Evolutionary conservation across 2,113 vertebrate genomes (phyloP).

Genomic region (Saccopteryx leptura): DNA sequence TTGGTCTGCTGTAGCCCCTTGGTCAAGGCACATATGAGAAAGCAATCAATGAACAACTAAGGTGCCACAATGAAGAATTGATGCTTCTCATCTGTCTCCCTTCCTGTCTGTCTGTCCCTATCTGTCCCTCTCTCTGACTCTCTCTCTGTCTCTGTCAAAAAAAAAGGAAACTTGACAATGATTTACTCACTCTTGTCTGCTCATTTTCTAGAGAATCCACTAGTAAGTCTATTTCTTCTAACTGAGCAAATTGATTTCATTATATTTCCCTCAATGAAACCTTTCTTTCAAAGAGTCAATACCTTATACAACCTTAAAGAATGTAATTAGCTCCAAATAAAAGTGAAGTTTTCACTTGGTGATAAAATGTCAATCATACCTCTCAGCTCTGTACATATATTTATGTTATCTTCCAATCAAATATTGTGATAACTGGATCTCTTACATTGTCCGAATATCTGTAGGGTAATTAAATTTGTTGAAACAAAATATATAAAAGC

Average conservation of each 20-base stretch:
- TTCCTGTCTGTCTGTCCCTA: no score
- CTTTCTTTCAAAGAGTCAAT: background rate
- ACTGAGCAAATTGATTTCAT: background rate
- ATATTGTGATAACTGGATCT: background rate
- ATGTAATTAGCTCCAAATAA: background rate
- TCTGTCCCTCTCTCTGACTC: no score
- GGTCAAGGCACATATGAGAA: no score
- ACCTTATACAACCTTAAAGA: background rate
- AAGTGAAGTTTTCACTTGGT: slow-evolving; percentile 24
- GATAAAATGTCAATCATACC: background rate
- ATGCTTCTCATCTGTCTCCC: no score
- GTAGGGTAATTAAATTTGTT: slow-evolving; percentile 38
- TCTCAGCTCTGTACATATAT: background rate
- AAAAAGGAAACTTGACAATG: background rate
- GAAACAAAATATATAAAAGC: slow-evolving; percentile 47
- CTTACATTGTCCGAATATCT: slow-evolving; percentile 34
- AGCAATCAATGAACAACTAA: no score
- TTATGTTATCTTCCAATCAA: background rate
- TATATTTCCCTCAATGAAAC: background rate
- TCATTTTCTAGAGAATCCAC: background rate
- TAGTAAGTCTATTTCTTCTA: background rate
- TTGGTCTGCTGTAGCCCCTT: no score
- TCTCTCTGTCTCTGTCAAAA: no score
- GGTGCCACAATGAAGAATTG: no score
- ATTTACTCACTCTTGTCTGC: background rate